Percentiles rank a stretch among this genome's conserved stretches.
Conservation (phyloP, 2,797 vertebrate genomes). For the Tolypeutes matacus region DNA sequence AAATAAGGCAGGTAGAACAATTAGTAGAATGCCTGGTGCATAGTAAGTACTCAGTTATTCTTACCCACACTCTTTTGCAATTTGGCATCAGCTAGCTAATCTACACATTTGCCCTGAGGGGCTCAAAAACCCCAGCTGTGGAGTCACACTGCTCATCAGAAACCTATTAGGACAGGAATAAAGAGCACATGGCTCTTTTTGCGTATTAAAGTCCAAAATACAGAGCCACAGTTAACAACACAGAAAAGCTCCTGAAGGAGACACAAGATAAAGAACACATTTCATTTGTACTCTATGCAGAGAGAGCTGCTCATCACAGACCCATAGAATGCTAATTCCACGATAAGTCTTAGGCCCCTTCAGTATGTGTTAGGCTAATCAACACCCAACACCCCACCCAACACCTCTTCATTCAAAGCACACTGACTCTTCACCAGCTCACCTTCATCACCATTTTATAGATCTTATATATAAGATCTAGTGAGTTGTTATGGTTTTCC, state of each 20-base stretch:
- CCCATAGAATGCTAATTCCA: background rate
- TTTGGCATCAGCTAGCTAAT: background rate
- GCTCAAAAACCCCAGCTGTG: background rate
- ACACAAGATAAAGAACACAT: background rate
- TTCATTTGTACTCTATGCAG: constrained; percentile 10
- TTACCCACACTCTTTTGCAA: background rate
- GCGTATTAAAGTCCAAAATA: constrained; percentile 38
- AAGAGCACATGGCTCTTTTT: background rate
- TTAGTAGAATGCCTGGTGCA: background rate
- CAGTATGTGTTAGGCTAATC: background rate
- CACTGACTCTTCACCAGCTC: too few species aligned
- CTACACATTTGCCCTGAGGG: background rate
- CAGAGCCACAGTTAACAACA: background rate
- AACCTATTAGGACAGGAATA: background rate
- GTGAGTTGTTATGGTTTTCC: background rate
- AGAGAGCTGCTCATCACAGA: background rate
- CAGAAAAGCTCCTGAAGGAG: background rate
- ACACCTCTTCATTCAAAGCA: background rate
- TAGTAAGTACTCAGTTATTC: background rate
- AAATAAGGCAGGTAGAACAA: background rate
- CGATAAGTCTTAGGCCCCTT: background rate
- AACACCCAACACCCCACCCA: background rate
- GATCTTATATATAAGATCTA: background rate
- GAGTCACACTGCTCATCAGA: background rate
- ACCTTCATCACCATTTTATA: background rate